phyloP scores from a whole-genome alignment of 2,888 invertebrate species.

The Diploptera punctata region DNA sequence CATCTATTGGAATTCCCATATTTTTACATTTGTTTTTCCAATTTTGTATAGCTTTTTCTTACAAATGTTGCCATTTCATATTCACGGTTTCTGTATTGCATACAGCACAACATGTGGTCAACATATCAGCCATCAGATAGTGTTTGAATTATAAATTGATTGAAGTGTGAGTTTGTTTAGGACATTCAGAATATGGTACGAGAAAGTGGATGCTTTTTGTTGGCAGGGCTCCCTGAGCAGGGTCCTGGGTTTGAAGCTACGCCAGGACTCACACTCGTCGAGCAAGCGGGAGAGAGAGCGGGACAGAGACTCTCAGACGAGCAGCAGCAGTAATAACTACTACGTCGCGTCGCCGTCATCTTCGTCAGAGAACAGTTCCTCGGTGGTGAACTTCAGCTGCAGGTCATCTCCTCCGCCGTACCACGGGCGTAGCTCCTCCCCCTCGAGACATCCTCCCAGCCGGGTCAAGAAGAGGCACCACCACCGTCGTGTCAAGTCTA shows the following conservation, averaged over 20 bases:
- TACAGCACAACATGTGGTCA: too few relatives aligned
- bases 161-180: too few relatives aligned
- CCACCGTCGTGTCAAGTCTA: slow-evolving; percentile 70
- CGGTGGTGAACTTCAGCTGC: slow-evolving; percentile 47
- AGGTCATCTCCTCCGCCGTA: slow-evolving; percentile 52
- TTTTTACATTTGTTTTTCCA: too few relatives aligned
- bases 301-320: slow-evolving; percentile 36
- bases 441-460: slow-evolving; percentile 56
- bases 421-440: slow-evolving; percentile 42
- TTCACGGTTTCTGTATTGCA: too few relatives aligned
- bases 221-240: slow-evolving; percentile 79
- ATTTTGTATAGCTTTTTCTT: too few relatives aligned
- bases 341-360: slow-evolving; percentile 42
- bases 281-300: slow-evolving; percentile 58
- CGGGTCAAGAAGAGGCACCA: slow-evolving; percentile 62
- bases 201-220: too few relatives aligned
- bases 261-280: slow-evolving; percentile 45
- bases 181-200: too few relatives aligned
- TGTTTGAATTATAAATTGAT: too few relatives aligned
- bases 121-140: too few relatives aligned
- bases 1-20: too few relatives aligned
- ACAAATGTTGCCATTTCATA: too few relatives aligned
- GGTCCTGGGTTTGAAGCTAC: slow-evolving; percentile 66
- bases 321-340: slow-evolving; percentile 33
- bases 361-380: slow-evolving; percentile 46